A percentile compares a stretch with the other conserved stretches of the same genome.
Conservation (phyloP, 2,113 vertebrate species). For the Grus americana region DNA sequence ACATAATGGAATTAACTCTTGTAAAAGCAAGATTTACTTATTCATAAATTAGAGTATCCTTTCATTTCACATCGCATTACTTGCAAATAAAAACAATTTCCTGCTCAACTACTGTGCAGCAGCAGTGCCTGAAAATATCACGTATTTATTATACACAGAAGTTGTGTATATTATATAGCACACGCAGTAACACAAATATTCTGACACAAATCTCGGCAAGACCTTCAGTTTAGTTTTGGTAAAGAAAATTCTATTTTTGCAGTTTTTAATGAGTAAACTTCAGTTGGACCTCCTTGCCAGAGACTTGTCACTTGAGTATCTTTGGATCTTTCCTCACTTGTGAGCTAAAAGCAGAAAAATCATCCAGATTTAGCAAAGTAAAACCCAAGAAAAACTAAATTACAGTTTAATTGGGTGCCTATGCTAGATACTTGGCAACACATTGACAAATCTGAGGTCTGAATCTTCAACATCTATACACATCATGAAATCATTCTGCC, state of each 20-base stretch:
- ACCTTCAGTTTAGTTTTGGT: neutral
- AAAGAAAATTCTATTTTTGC: neutral
- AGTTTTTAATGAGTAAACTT: neutral
- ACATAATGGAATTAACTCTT: neutral
- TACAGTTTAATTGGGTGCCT: constrained; percentile 30
- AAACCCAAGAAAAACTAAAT: constrained; percentile 11
- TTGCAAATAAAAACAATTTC: neutral
- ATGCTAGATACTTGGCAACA: neutral
- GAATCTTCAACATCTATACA: neutral
- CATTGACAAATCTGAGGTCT: neutral
- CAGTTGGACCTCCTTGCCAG: neutral
- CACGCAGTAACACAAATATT: neutral
- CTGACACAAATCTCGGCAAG: neutral
- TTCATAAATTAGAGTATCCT: neutral
- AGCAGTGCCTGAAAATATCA: neutral
- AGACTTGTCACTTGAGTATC: neutral
- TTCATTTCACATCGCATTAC: neutral
- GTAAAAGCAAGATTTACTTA: constrained; percentile 9
- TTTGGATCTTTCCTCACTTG: constrained; percentile 10
- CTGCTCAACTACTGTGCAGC: neutral
- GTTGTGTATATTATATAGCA: neutral
- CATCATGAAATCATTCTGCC: constrained; percentile 28
- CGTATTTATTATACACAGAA: neutral
- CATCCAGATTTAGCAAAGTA: neutral
- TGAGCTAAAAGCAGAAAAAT: constrained; percentile 7